A percentile compares a stretch with the other conserved stretches of the same genome.
phyloP scores from a whole-genome alignment of 2,113 vertebrate species.

The Bufo gargarizans region DNA sequence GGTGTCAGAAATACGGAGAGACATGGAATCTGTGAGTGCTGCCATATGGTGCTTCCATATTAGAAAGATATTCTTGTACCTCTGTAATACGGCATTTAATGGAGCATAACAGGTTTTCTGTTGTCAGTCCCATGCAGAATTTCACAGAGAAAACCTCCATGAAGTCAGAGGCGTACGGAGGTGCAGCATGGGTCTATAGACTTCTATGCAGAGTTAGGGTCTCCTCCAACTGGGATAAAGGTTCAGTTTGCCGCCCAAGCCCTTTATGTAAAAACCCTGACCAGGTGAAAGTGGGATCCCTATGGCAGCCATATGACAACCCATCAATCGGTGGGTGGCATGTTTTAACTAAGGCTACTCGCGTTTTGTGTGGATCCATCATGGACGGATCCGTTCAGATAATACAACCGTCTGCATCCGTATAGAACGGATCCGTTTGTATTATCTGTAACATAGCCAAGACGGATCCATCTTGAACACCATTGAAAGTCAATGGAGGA shows the following conservation, averaged over 20 bases:
- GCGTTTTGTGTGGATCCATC: too few relatives aligned
- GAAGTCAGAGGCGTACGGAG: neutral
- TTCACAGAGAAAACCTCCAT: neutral
- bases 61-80: neutral
- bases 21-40: neutral
- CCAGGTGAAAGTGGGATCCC: too few relatives aligned
- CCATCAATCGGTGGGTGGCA: neutral
- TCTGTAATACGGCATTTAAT: neutral
- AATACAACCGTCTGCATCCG: too few relatives aligned
- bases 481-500: too few relatives aligned
- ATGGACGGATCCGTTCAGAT: too few relatives aligned
- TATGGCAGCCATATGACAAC: too few relatives aligned
- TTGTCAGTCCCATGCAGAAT: neutral
- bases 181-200: neutral
- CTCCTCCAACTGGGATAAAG: neutral
- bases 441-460: too few relatives aligned
- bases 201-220: neutral
- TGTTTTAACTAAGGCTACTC: neutral
- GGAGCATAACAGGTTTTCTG: neutral
- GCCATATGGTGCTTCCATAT: neutral
- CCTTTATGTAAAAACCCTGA: neutral
- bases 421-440: too few relatives aligned
- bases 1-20: neutral
- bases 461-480: too few relatives aligned
- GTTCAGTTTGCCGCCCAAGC: neutral